Conservation (phyloP, 2,797 vertebrate species). For the Sebastolobus altivelis region DNA sequence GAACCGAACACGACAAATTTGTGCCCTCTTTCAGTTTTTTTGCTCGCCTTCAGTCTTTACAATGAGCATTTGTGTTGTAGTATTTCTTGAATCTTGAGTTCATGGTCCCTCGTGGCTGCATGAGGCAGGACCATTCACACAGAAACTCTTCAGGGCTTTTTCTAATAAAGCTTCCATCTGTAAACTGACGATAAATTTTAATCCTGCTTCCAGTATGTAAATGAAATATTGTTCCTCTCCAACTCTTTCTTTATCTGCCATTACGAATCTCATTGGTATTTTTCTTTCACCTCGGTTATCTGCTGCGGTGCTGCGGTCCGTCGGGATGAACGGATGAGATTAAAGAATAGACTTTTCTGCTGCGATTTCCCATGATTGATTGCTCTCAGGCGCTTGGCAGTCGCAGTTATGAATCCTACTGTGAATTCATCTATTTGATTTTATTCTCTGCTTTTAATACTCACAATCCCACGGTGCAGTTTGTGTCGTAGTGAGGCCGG, state of each 20-base stretch:
- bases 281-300: conserved; percentile 30
- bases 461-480: conserved; percentile 33
- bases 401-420: conserved; percentile 45
- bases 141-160: conserved; percentile 20
- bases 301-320: conserved; percentile 22
- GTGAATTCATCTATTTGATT: conserved; percentile 65
- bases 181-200: conserved; percentile 23
- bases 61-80: conserved; percentile 6
- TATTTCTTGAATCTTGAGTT: conserved; percentile 28
- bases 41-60: neutral
- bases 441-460: conserved; percentile 63
- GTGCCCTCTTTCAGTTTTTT: neutral
- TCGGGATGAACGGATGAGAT: conserved; percentile 42
- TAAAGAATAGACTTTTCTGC: conserved; percentile 31
- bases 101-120: neutral
- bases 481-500: conserved; percentile 12
- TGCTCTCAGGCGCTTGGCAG: conserved; percentile 48
- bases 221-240: conserved; percentile 30
- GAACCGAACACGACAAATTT: conserved; percentile 10
- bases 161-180: conserved; percentile 43
- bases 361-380: conserved; percentile 62
- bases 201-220: conserved; percentile 38
- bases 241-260: conserved; percentile 37
- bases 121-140: conserved; percentile 18
- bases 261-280: conserved; percentile 38